Percentiles rank a stretch among this genome's conserved stretches.
Conservation (phyloP, 2,113 vertebrate genomes). For the Chaetodon auriga region DNA sequence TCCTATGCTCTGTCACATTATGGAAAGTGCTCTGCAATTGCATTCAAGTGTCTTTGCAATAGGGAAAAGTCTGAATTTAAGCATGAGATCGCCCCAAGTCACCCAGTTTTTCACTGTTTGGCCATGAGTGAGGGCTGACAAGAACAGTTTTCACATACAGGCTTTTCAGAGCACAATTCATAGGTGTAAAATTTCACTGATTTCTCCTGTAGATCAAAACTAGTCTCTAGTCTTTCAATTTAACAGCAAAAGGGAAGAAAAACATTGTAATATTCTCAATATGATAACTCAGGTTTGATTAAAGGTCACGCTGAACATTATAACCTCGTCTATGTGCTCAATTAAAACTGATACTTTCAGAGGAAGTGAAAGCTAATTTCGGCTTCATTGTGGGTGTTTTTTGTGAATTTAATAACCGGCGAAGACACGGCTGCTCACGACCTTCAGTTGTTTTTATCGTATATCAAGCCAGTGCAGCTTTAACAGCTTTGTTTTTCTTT, state of each 20-base stretch:
- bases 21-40: background rate
- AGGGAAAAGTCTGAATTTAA: background rate
- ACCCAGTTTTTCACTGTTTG: background rate
- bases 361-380: background rate
- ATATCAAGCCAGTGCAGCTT: background rate
- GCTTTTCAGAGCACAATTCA: background rate
- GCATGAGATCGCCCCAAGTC: background rate
- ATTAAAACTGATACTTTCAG: background rate
- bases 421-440: constrained; percentile 1
- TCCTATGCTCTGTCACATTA: background rate
- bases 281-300: constrained; percentile 2
- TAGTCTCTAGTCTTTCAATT: background rate
- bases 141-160: background rate
- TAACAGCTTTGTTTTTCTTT: constrained; percentile 35
- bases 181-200: background rate
- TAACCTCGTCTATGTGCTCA: background rate
- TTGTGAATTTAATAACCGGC: constrained; percentile 11
- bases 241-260: background rate
- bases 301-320: constrained; percentile 14
- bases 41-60: background rate
- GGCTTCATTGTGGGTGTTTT: background rate
- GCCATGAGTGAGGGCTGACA: background rate
- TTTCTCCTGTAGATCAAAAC: background rate
- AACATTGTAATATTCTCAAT: constrained; percentile 2
- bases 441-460: constrained; percentile 29